Conservation (phyloP, 2,888 invertebrate genomes). For the Ophioninae sp. region DNA sequence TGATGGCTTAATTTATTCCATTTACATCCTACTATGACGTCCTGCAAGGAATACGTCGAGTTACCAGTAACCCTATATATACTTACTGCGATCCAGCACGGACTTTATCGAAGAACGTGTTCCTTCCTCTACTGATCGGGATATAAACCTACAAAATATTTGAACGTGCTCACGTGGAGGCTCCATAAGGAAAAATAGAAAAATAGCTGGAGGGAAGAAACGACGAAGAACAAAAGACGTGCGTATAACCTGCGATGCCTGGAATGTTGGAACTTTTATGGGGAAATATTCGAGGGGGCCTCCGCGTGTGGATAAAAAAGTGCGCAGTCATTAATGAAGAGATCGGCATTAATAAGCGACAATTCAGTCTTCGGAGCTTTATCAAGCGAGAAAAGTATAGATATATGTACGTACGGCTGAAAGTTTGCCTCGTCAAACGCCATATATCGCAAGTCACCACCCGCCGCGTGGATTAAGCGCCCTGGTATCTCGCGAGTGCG, state of each 20-base stretch:
- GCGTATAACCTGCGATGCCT: slow-evolving; percentile 35
- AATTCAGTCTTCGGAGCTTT: slow-evolving; percentile 65
- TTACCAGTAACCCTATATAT: slow-evolving; percentile 23
- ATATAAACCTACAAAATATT: slow-evolving; percentile 20
- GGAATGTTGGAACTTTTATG: slow-evolving; percentile 26
- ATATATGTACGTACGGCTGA: slow-evolving; percentile 28
- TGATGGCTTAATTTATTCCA: too few relatives aligned
- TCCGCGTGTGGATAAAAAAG: slow-evolving; percentile 30
- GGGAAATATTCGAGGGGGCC: background rate
- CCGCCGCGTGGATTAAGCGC: slow-evolving; percentile 57
- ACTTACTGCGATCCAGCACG: slow-evolving; percentile 40
- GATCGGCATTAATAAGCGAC: slow-evolving; percentile 77
- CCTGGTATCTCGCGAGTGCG: slow-evolving; percentile 56
- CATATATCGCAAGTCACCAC: slow-evolving; percentile 56
- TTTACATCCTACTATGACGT: too few relatives aligned
- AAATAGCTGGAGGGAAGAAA: background rate
- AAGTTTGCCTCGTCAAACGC: slow-evolving; percentile 38
- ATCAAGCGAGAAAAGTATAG: slow-evolving; percentile 47
- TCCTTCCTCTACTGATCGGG: slow-evolving; percentile 18
- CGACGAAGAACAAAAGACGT: slow-evolving; percentile 31
- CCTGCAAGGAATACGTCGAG: too few relatives aligned
- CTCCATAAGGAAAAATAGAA: background rate
- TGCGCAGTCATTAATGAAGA: slow-evolving; percentile 76
- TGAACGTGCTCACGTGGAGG: slow-evolving; percentile 26
- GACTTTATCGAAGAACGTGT: slow-evolving; percentile 54